phyloP scores from a whole-genome alignment of 2,797 vertebrate genomes.

The Euphonia xanthogaster region DNA sequence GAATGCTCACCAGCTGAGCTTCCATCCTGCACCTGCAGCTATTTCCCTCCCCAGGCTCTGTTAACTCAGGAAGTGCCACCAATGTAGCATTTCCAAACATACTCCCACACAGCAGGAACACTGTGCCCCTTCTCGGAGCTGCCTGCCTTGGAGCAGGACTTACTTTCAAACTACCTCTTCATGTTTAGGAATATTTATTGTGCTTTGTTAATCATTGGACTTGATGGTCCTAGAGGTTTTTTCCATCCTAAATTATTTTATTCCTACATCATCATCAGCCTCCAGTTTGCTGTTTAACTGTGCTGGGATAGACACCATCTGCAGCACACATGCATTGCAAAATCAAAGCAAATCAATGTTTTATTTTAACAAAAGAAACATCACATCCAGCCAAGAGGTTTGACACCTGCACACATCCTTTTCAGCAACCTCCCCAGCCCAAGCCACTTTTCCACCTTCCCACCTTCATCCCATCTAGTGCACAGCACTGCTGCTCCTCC shows the following conservation, averaged over 20 bases:
- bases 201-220: neutral
- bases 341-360: neutral
- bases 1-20: neutral
- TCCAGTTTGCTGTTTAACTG: neutral
- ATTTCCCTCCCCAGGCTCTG: neutral
- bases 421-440: neutral
- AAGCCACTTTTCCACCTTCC: neutral
- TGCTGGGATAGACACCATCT: neutral
- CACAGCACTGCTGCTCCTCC: neutral
- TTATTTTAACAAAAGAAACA: neutral
- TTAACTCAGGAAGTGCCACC: neutral
- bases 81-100: neutral
- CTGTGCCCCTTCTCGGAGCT: neutral
- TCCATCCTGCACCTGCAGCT: neutral
- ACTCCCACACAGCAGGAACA: neutral
- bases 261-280: neutral
- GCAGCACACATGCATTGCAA: neutral
- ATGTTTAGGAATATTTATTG: neutral
- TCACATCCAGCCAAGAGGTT: neutral
- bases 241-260: neutral
- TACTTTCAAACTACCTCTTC: neutral
- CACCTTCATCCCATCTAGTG: neutral
- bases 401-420: accelerated
- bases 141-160: neutral
- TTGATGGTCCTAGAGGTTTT: neutral